Conservation (phyloP, 2,113 vertebrate genomes). For the Menura novaehollandiae region DNA sequence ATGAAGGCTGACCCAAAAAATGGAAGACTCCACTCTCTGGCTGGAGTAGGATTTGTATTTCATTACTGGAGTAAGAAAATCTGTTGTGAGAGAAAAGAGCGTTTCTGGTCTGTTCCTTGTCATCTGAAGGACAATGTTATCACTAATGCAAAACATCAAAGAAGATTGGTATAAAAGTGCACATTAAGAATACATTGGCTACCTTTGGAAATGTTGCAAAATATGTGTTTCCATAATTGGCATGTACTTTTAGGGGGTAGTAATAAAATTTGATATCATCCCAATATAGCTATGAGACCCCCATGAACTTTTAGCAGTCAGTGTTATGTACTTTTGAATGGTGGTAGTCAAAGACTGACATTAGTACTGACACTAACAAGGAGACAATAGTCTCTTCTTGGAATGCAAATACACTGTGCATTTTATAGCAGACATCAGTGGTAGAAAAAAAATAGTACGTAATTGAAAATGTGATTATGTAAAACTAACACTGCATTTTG, state of each 20-base stretch:
- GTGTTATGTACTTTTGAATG: neutral
- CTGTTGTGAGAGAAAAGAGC: neutral
- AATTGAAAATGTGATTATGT: neutral
- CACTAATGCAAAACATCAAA: conserved; percentile 6
- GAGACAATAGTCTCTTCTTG: neutral
- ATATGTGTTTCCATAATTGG: neutral
- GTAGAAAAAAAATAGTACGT: neutral
- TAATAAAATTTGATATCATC: neutral
- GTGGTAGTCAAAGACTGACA: neutral
- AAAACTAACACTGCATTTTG: neutral
- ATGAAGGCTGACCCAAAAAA: conserved; percentile 76
- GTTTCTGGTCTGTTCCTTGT: neutral
- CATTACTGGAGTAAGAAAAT: conserved; percentile 4
- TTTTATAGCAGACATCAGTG: neutral
- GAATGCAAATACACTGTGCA: neutral
- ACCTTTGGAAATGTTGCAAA: neutral
- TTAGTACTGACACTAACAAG: neutral
- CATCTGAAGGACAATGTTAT: neutral
- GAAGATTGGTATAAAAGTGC: neutral
- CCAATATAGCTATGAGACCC: neutral
- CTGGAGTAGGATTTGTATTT: neutral
- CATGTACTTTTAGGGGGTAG: neutral
- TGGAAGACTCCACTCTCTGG: conserved; percentile 18
- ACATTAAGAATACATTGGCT: neutral
- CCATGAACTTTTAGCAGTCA: neutral